phyloP scores from a whole-genome alignment of 1,140 invertebrate species.

The Drosophila rufa region DNA sequence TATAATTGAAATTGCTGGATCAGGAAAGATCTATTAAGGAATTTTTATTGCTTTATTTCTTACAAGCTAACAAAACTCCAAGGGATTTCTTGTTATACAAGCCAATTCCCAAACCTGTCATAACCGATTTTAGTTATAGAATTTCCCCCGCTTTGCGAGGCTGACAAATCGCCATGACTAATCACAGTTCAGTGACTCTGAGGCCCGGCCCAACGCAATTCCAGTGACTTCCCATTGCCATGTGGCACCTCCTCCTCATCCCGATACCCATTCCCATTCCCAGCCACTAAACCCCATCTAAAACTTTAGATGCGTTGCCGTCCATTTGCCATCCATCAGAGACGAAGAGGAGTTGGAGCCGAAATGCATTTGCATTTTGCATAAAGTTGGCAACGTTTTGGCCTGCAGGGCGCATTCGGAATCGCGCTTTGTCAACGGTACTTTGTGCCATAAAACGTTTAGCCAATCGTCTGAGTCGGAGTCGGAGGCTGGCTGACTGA shows the following conservation, averaged over 20 bases:
- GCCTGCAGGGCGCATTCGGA: slow-evolving; percentile 61
- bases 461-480: slow-evolving; percentile 55
- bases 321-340: slow-evolving; percentile 69
- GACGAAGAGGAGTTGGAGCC: slow-evolving; percentile 31
- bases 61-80: too few species aligned
- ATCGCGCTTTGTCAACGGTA: slow-evolving; percentile 73
- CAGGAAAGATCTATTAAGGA: background rate
- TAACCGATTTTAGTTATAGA: slow-evolving; percentile 34
- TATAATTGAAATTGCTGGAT: slow-evolving; percentile 15
- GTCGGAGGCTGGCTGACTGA: slow-evolving; percentile 10
- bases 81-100: too few species aligned
- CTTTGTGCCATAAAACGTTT: slow-evolving; percentile 78
- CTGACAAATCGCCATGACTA: slow-evolving; percentile 53
- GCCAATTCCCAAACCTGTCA: slow-evolving; percentile 15
- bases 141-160: slow-evolving; percentile 19
- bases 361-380: slow-evolving; percentile 78
- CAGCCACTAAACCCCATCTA: slow-evolving; percentile 1
- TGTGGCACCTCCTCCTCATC: slow-evolving; percentile 15
- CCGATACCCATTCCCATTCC: background rate
- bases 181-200: slow-evolving; percentile 60
- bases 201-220: slow-evolving; percentile 32
- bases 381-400: slow-evolving; percentile 73
- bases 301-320: slow-evolving; percentile 48
- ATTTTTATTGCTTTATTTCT: too few species aligned
- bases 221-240: slow-evolving; percentile 36